These are phyloP conservation scores for Arge pagana DNA, from an alignment of 2,888 invertebrate species.

Conservation along the genomic window DNA sequence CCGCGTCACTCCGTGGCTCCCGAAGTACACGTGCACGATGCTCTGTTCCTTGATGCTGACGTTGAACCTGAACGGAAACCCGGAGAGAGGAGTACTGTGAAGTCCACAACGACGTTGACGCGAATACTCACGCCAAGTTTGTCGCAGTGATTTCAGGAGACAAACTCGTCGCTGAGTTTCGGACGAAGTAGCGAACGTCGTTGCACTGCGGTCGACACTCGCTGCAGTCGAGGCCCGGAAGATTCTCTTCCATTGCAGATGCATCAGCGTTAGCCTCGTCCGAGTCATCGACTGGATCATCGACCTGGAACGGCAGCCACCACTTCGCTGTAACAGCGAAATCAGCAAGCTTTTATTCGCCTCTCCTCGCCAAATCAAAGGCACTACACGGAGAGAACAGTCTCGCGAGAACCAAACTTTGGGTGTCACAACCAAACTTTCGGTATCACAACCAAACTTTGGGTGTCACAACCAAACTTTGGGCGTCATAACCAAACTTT, in stretches of 20 bases:
- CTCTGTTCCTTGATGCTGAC: constrained; percentile 39
- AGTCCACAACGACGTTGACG: too few species aligned
- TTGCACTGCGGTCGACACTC: constrained; percentile 45
- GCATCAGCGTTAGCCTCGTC: constrained; percentile 9
- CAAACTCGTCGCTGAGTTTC: constrained; percentile 27
- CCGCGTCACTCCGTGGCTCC: constrained; percentile 40
- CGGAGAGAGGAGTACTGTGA: too few species aligned
- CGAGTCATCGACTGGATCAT: constrained; percentile 25
- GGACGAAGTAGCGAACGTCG: constrained; percentile 38
- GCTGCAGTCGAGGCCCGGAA: constrained; percentile 32
- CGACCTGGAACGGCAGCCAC: constrained; percentile 56
- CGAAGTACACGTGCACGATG: constrained; percentile 50
- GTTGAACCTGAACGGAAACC: constrained; percentile 37
- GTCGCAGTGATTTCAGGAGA: constrained; percentile 21
- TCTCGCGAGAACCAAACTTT: neutral
- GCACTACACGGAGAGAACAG: neutral
- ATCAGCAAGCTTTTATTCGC: too few species aligned
- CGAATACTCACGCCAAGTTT: too few species aligned
- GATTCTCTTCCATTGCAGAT: constrained; percentile 23
- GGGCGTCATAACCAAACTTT: too few species aligned
- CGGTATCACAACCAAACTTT: too few species aligned
- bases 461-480: too few species aligned
- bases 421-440: too few species aligned
- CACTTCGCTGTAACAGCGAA: constrained; percentile 60
- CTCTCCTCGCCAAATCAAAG: too few species aligned